phyloP scores from a whole-genome alignment of 2,113 vertebrate species.

The Dicrurus megarhynchus region DNA sequence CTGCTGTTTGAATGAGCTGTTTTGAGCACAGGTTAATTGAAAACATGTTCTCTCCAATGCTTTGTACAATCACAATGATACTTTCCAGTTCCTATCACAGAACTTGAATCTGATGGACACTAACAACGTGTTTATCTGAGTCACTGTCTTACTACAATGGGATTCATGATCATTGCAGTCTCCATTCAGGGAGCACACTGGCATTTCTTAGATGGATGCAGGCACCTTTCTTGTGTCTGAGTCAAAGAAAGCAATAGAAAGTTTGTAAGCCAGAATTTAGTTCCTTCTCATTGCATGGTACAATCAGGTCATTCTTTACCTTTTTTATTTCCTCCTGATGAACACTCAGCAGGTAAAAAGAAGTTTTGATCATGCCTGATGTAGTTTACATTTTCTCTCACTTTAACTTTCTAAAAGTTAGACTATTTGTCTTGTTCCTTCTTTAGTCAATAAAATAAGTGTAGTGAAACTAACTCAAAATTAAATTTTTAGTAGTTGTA shows the following conservation, averaged over 20 bases:
- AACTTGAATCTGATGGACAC: neutral
- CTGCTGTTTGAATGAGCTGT: neutral
- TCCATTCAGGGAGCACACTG: neutral
- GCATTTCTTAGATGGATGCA: neutral
- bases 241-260: neutral
- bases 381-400: neutral
- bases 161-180: rapidly evolving
- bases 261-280: neutral
- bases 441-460: neutral
- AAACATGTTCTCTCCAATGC: neutral
- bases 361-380: neutral
- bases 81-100: neutral
- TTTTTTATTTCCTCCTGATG: neutral
- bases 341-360: neutral
- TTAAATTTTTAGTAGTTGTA: neutral
- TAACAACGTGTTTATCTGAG: neutral
- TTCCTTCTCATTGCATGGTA: neutral
- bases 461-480: neutral
- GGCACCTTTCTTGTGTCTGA: neutral
- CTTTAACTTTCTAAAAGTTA: neutral
- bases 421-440: neutral
- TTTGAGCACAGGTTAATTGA: neutral
- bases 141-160: neutral
- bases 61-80: neutral
- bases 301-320: neutral